A percentile compares a stretch with the other conserved stretches of the same genome.
Evolutionary conservation across 2,797 vertebrate species (phyloP).

Genomic region (Serranus cabrilla): DNA sequence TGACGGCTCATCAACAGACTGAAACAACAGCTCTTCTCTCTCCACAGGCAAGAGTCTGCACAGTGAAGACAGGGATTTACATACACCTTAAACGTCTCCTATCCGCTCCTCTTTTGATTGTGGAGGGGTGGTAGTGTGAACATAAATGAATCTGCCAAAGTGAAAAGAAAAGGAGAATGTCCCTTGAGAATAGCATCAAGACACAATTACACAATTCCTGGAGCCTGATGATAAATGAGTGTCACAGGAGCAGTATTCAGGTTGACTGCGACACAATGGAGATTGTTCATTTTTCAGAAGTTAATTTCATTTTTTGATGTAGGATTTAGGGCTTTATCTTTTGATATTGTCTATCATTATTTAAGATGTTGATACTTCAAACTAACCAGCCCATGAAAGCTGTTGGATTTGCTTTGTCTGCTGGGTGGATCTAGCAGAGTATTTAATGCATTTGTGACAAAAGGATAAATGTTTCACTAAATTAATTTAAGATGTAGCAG

Average conservation of each 20-base stretch:
- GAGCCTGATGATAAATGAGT: slow-evolving; percentile 51
- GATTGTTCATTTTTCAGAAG: slow-evolving; percentile 38
- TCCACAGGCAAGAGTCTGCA: slow-evolving; percentile 14
- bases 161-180: slow-evolving; percentile 26
- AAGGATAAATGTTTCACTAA: not conserved
- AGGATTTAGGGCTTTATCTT: slow-evolving; percentile 35
- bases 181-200: slow-evolving; percentile 42
- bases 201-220: slow-evolving; percentile 48
- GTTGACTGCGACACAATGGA: slow-evolving; percentile 28
- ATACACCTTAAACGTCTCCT: slow-evolving; percentile 21
- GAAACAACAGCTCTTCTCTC: slow-evolving; percentile 30
- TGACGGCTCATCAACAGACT: slow-evolving; percentile 43
- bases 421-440: not conserved
- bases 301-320: slow-evolving; percentile 31
- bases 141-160: slow-evolving; percentile 45
- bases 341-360: slow-evolving; percentile 8
- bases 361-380: not conserved
- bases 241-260: slow-evolving; percentile 28
- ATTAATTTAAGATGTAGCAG: too few species aligned
- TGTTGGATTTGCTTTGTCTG: not conserved
- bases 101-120: slow-evolving; percentile 46
- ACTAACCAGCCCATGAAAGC: not conserved
- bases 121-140: slow-evolving; percentile 37
- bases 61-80: slow-evolving; percentile 46
- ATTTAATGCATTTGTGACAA: not conserved